Evolutionary conservation across 2,888 invertebrate species (phyloP).

Genomic region (Synanthedon formicaeformis): DNA sequence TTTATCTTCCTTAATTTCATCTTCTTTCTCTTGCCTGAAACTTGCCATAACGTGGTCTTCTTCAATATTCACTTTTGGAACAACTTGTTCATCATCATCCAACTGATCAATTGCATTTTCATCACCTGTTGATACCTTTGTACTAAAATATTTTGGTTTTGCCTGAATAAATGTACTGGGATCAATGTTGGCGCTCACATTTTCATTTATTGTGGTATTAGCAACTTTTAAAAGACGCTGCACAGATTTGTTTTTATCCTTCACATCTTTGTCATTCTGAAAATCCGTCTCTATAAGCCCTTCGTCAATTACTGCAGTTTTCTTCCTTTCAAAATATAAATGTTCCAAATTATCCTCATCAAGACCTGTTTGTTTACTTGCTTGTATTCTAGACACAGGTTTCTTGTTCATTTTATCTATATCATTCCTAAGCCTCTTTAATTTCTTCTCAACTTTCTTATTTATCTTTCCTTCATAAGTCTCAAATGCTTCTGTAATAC

Average conservation of each 20-base stretch:
- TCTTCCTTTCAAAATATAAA: constrained; percentile 67
- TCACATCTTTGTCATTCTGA: constrained; percentile 11
- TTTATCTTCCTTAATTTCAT: too few relatives aligned
- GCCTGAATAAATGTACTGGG: constrained; percentile 76
- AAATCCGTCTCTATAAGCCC: constrained; percentile 64
- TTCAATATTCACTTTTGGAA: too few relatives aligned
- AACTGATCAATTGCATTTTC: constrained; percentile 63
- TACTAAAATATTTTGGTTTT: constrained; percentile 73
- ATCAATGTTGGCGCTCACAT: constrained; percentile 65
- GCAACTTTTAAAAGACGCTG: constrained; percentile 1
- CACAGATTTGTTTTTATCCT: too few relatives aligned
- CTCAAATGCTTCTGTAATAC: constrained; percentile 45
- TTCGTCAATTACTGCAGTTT: constrained; percentile 73
- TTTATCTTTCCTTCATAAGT: constrained; percentile 41
- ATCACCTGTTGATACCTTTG: constrained; percentile 69
- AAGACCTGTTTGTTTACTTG: background rate
- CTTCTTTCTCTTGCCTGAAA: too few relatives aligned
- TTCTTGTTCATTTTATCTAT: constrained; percentile 31
- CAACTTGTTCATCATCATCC: too few relatives aligned
- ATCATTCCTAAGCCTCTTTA: too few relatives aligned
- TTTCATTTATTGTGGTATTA: constrained; percentile 6
- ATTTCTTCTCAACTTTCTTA: constrained; percentile 34
- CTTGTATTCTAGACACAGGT: constrained; percentile 16
- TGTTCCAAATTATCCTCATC: constrained; percentile 58
- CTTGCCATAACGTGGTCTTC: too few relatives aligned